Conservation (phyloP, 2,888 invertebrate genomes). For the Mamestra brassicae region DNA sequence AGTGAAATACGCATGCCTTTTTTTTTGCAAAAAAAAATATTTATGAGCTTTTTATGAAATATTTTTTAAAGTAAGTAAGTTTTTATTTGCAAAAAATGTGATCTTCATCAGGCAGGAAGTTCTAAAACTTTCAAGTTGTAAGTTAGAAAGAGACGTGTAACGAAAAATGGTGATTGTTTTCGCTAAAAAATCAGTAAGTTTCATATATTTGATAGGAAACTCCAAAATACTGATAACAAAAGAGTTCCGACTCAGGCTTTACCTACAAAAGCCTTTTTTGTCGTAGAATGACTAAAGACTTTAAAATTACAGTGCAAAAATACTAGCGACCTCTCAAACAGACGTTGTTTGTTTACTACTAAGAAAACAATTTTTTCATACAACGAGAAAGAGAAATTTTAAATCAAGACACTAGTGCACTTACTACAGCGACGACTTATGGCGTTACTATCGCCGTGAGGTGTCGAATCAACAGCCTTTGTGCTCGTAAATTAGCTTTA, state of each 20-base stretch:
- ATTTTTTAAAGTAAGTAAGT: no score
- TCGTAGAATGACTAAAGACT: background rate
- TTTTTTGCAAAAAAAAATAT: no score
- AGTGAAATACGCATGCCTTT: no score
- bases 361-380: conserved; percentile 6
- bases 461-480: conserved; percentile 32
- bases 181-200: no score
- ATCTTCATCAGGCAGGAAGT: no score
- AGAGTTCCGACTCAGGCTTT: background rate
- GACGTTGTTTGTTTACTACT: background rate
- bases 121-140: background rate
- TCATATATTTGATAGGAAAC: background rate
- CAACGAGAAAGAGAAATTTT: conserved; percentile 12
- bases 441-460: background rate
- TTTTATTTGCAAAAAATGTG: no score
- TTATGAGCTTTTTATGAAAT: no score
- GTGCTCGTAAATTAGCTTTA: conserved; percentile 27
- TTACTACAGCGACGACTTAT: conserved; percentile 7
- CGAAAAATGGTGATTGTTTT: background rate
- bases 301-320: background rate
- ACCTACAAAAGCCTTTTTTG: background rate
- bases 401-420: conserved; percentile 22
- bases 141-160: background rate
- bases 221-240: no score
- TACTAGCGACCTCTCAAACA: background rate